These are phyloP conservation scores for Mesocentrotus franciscanus DNA, from an alignment of 53 echinoderm and acorn worm genomes.

Conservation along the genomic window DNA sequence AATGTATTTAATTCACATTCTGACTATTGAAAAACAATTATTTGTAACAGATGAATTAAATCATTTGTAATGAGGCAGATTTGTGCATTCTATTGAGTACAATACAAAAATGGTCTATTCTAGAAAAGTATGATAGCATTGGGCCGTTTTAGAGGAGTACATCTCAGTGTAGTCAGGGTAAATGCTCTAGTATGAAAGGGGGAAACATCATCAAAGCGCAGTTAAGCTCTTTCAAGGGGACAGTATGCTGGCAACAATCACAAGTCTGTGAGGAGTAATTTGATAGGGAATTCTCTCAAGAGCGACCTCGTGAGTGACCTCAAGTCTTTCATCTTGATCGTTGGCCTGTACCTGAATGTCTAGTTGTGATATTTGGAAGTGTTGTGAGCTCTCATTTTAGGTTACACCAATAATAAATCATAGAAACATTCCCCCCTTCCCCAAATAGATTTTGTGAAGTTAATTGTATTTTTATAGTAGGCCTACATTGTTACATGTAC, in stretches of 20 bases:
- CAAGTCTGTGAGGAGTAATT: slow-evolving; percentile 56
- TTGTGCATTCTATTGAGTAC: too few relatives aligned
- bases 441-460: not conserved
- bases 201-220: not conserved
- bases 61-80: too few relatives aligned
- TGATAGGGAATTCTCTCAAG: slow-evolving; percentile 10
- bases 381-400: not conserved
- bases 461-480: not conserved
- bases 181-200: not conserved
- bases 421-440: not conserved
- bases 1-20: too few relatives aligned
- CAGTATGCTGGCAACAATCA: slow-evolving; percentile 31
- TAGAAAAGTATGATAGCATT: too few relatives aligned
- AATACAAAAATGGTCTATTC: too few relatives aligned
- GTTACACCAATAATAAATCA: slow-evolving; percentile 11
- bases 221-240: slow-evolving; percentile 18
- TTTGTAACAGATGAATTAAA: too few relatives aligned
- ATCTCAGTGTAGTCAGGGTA: too few relatives aligned
- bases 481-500: too few relatives aligned
- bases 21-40: too few relatives aligned
- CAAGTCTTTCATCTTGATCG: not conserved
- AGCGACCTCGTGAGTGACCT: slow-evolving; percentile 25
- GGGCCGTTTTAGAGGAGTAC: too few relatives aligned
- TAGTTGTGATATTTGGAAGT: not conserved
- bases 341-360: not conserved